phyloP scores from a whole-genome alignment of 2,888 invertebrate species.

The Epicampocera succincta region DNA sequence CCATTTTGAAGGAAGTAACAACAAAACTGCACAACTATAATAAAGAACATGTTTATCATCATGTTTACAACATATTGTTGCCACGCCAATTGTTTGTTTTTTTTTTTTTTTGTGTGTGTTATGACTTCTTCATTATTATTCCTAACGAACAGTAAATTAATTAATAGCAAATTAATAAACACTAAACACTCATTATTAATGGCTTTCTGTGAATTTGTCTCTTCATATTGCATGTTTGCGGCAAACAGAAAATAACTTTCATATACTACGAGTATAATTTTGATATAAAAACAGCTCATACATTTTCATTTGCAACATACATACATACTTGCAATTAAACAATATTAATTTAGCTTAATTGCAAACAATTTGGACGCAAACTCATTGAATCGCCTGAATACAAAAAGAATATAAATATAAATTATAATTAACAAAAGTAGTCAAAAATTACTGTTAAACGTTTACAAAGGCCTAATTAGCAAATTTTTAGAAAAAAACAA shows the following conservation, averaged over 20 bases:
- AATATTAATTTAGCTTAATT: constrained; percentile 57
- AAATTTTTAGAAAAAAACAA: constrained; percentile 5
- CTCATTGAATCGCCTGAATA: constrained; percentile 19
- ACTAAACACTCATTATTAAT: constrained; percentile 43
- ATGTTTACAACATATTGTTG: no score
- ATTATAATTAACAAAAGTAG: constrained; percentile 48
- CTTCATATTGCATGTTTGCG: constrained; percentile 13
- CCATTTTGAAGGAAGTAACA: no score
- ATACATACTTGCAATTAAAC: constrained; percentile 36
- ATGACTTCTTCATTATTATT: constrained; percentile 2
- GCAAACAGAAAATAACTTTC: not conserved
- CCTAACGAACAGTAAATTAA: constrained; percentile 14
- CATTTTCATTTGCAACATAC: constrained; percentile 40
- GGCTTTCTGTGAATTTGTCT: constrained; percentile 22
- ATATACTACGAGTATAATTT: not conserved
- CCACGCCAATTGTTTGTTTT: no score
- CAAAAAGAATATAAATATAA: constrained; percentile 16
- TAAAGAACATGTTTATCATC: no score
- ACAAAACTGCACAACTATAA: no score
- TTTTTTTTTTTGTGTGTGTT: no score
- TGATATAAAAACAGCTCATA: not conserved
- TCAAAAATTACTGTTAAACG: constrained; percentile 1
- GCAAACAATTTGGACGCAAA: constrained; percentile 43
- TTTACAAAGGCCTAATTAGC: constrained; percentile 5
- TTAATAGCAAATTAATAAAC: constrained; percentile 50